Evolutionary conservation across 2,888 invertebrate genomes (phyloP), one percentile per base, ranked within the genome.

Genomic region (Lampropteryx suffumata): DNA sequence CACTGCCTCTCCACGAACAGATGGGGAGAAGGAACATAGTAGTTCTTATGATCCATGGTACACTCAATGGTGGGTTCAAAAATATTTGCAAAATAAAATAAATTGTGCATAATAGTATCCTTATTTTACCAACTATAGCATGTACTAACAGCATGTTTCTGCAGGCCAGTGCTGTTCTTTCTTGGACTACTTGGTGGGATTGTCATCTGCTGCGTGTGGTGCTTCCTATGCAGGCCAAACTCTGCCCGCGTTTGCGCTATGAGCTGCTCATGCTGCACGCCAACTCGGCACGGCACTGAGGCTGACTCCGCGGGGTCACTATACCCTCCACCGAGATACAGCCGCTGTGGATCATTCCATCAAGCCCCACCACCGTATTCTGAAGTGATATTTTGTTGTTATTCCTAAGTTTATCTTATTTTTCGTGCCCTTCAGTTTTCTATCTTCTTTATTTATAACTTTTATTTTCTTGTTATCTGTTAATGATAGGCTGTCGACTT

Each of bases 291-390:
- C 29, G 79, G 88, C 11, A 95, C 95, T 0, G 95, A 96, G 67
- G 94, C 94, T 17, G 95, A 95, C 76, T 96, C 95, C 0, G 94
- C 95, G 2, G 95, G 95, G 29, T 95, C 95, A 0, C 94, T 95
- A 69, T 96, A 95, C 80, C 94, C 94, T 0, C 96, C 96, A 6
- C 96, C 96, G 0, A 94, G 95, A 66, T 96, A 96, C 79, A 95
- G 95, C 75, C 93, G 96, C 72, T 96, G 96, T 72, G 94, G 94
- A 52, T 96, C 96, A 50, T 95, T 96, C 76, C 95, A 95, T 70
- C 95, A 95, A 74, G 93, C 94, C 1, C 96, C 96, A 21, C 96
- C 96, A 12, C 96, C 96, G 0, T 96, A 96, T 82, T 94, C 95
- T 55, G 96, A 96, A 93, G 96, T 96, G 64, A 72, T 67, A 60